Evolutionary conservation across 2,113 vertebrate genomes (phyloP), one percentile per base, ranked within the genome.

Genomic region (Bostrychus sinensis): DNA sequence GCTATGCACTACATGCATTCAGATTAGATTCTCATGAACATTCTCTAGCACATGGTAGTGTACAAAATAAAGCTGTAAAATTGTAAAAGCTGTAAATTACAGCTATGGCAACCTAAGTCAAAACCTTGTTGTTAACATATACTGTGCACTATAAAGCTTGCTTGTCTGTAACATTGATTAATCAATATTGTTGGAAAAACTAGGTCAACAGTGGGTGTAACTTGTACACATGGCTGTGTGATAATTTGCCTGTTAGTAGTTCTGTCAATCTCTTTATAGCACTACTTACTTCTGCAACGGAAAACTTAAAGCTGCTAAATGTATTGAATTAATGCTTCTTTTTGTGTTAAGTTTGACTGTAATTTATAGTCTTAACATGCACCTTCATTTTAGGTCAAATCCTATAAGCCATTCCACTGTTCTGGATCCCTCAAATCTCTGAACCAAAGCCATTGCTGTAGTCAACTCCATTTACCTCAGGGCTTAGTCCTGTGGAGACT

Each of bases 131-230:
- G 30, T 54, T 1, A 63, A 50, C 36, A 59, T 28, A 7, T 26
- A 62, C 8, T 8, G 19, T 28, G 11, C 30, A 37, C 20, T 8
- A 5, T 56, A n/a, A n/a, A n/a, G n/a, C n/a, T n/a, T n/a, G n/a
- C n/a, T n/a, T n/a, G n/a, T n/a, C n/a, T n/a, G n/a, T n/a, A n/a
- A 22, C 34, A 30, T 19, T 55, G 22, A 73, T 67, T 78, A 66
- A 62, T 71, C 72, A 74, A 63, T 73, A 56, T 55, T 56, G 64
- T 28, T 51, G 16, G 61, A 51, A 56, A 51, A 68, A 67, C 11
- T 66, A 60, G 68, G 72, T 73, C 57, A 75, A 6, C 50, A 70
- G 39, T 66, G 53, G 50, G 56, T 67, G 66, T 43, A 39, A 51
- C 58, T 38, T 16, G 25, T 42, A n/a, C n/a, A 5, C 32, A 32